phyloP scores from a whole-genome alignment of 1,140 invertebrate species.

The Atta colombica region DNA sequence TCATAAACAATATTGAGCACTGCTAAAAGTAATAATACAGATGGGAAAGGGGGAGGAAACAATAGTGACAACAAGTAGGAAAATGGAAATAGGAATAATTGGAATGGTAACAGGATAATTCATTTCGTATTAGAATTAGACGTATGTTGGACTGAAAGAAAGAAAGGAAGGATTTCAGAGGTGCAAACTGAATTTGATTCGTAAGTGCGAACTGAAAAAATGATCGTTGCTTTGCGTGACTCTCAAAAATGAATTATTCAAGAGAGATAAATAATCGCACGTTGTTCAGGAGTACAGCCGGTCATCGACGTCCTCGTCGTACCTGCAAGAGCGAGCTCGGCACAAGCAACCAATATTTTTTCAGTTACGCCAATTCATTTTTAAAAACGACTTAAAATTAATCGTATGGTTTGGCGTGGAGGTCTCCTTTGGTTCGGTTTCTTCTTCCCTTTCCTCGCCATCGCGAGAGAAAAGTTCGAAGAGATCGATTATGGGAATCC shows the following conservation, averaged over 20 bases:
- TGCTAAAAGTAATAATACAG: slow-evolving; percentile 62
- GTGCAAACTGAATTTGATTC: slow-evolving; percentile 23
- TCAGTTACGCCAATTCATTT: slow-evolving; percentile 79
- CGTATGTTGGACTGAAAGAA: slow-evolving; percentile 25
- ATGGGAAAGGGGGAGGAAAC: neutral
- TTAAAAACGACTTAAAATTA: slow-evolving; percentile 77
- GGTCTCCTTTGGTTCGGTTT: slow-evolving; percentile 70
- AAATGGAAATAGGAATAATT: neutral
- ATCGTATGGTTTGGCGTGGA: slow-evolving; percentile 81
- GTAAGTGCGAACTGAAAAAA: slow-evolving; percentile 83
- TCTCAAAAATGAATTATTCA: slow-evolving; percentile 72
- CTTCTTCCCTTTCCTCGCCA: slow-evolving; percentile 69
- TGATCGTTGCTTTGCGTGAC: slow-evolving; percentile 84
- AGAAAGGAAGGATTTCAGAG: slow-evolving; percentile 20
- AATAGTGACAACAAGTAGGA: neutral
- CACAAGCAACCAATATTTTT: slow-evolving; percentile 85
- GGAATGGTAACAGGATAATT: neutral
- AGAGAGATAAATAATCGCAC: slow-evolving; percentile 67
- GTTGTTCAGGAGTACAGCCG: slow-evolving; percentile 76
- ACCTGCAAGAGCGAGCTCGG: slow-evolving; percentile 83
- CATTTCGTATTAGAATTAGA: slow-evolving; percentile 9
- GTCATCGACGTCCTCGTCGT: slow-evolving; percentile 78
- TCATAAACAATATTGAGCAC: slow-evolving; percentile 59
- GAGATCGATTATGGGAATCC: slow-evolving; percentile 58
- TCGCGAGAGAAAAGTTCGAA: slow-evolving; percentile 40